phyloP scores from a whole-genome alignment of 2,888 invertebrate genomes.

The Arge pagana region DNA sequence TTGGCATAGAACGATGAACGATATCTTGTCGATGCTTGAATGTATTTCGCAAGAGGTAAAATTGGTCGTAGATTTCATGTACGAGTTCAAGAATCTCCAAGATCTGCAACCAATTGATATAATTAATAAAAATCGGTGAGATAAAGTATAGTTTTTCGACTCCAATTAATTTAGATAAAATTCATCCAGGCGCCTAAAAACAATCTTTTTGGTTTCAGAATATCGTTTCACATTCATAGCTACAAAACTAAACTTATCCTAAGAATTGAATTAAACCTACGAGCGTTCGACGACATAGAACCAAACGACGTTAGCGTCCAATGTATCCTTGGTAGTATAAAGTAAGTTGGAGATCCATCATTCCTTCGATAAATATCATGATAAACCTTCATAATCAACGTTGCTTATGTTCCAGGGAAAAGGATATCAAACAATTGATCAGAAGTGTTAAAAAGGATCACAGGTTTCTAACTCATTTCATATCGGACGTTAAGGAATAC shows the following conservation, averaged over 20 bases:
- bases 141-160: constrained; percentile 3
- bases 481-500: constrained; percentile 44
- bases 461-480: constrained; percentile 44
- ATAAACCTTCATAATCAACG: too few species aligned
- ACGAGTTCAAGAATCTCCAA: constrained; percentile 39
- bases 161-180: not conserved
- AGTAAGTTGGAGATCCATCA: too few species aligned
- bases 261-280: constrained; percentile 38
- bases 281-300: constrained; percentile 39
- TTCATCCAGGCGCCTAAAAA: not conserved
- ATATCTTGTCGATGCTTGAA: constrained; percentile 41
- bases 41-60: constrained; percentile 40
- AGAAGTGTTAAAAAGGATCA: constrained; percentile 43
- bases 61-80: constrained; percentile 44
- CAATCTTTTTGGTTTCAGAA: constrained; percentile 33
- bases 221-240: constrained; percentile 39
- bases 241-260: constrained; percentile 41
- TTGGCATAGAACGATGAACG: constrained; percentile 34
- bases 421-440: constrained; percentile 43
- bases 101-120: constrained; percentile 38
- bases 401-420: constrained; percentile 35
- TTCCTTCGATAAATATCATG: not conserved
- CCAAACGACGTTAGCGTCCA: constrained; percentile 38
- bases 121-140: constrained; percentile 44
- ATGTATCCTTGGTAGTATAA: constrained; percentile 43